Percentiles rank a stretch among this genome's conserved stretches.
Conservation (phyloP, 2,888 invertebrate species). For the Bursaphelenchus okinawaensis region DNA sequence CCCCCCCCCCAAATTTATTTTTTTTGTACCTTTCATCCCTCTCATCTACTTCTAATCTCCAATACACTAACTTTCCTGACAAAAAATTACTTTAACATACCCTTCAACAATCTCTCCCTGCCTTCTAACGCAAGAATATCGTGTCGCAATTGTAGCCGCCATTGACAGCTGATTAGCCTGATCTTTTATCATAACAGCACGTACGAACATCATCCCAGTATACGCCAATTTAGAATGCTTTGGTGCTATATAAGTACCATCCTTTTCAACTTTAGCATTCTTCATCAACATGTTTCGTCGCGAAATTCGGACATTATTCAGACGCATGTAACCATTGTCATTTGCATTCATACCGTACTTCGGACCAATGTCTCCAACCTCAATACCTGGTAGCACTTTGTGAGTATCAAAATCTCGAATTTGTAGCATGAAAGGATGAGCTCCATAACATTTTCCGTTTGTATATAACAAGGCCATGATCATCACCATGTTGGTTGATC, state of each 20-base stretch:
- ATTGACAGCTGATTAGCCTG: conserved; percentile 73
- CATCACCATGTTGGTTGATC: conserved; percentile 80
- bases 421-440: conserved; percentile 88
- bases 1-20: no score
- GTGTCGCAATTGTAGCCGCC: conserved; percentile 79
- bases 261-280: conserved; percentile 59
- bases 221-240: conserved; percentile 18
- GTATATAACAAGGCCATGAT: conserved; percentile 86
- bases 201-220: conserved; percentile 81
- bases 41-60: conserved; percentile 65
- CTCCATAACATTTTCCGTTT: conserved; percentile 73
- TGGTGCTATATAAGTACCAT: conserved; percentile 19
- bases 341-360: conserved; percentile 69
- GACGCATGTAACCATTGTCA: conserved; percentile 87
- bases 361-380: conserved; percentile 83
- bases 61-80: neutral
- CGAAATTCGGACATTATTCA: conserved; percentile 81
- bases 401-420: conserved; percentile 82
- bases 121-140: conserved; percentile 81
- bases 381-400: conserved; percentile 69
- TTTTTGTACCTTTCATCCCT: conserved; percentile 70
- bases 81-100: neutral
- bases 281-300: conserved; percentile 64
- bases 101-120: conserved; percentile 72
- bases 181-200: conserved; percentile 77